phyloP scores from a whole-genome alignment of 1,140 invertebrate genomes.

The Aricia agestis region DNA sequence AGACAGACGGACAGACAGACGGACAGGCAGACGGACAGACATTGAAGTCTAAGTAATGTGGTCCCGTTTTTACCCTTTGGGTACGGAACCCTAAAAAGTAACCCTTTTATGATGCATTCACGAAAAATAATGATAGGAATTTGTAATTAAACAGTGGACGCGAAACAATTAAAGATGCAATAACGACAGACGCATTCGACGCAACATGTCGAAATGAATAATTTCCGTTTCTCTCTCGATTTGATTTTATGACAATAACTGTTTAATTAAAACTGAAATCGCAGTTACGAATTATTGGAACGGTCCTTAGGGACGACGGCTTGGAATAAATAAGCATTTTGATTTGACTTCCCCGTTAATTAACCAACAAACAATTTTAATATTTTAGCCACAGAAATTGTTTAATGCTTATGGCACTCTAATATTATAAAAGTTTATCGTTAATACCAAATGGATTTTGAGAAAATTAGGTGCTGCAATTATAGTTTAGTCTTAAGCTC shows the following conservation, averaged over 20 bases:
- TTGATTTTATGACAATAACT: slow-evolving; percentile 1
- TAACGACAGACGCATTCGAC: neutral
- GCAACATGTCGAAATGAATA: neutral
- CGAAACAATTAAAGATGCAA: neutral
- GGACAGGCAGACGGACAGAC: too few relatives aligned
- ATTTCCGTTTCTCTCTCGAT: neutral
- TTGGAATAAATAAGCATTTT: neutral
- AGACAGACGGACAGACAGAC: too few relatives aligned
- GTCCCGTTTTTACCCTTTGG: too few relatives aligned
- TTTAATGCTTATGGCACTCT: too few relatives aligned
- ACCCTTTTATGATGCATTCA: too few relatives aligned
- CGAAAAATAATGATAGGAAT: neutral
- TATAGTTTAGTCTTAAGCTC: too few relatives aligned
- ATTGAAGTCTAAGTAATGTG: too few relatives aligned
- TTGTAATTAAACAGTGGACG: neutral
- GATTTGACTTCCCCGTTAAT: neutral
- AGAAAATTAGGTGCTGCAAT: too few relatives aligned
- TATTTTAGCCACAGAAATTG: neutral
- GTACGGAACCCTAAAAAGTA: too few relatives aligned
- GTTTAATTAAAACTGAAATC: neutral
- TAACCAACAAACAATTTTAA: neutral
- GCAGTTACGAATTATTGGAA: neutral
- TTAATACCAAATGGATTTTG: too few relatives aligned
- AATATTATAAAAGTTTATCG: too few relatives aligned
- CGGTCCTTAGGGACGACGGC: neutral